Conservation (phyloP, 2,888 invertebrate genomes). For the Tethea ocularis region DNA sequence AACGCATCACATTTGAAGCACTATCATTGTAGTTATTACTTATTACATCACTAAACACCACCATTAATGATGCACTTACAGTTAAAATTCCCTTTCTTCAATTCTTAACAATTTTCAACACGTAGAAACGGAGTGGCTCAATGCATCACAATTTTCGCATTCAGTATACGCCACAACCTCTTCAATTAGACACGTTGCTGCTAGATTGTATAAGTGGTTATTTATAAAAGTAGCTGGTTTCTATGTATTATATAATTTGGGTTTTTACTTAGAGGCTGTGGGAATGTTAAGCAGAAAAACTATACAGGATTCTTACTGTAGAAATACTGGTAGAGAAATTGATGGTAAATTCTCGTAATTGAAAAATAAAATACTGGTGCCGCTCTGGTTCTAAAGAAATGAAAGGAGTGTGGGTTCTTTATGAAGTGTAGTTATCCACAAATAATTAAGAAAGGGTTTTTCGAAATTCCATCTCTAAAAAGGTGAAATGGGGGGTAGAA, state of each 20-base stretch:
- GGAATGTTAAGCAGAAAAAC: conserved; percentile 32
- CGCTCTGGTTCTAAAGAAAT: no score
- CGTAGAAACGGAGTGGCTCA: conserved; percentile 33
- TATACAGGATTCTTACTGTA: not conserved
- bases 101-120: conserved; percentile 28
- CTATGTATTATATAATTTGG: conserved; percentile 44
- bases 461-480: no score
- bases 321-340: not conserved
- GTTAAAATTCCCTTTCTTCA: conserved; percentile 9
- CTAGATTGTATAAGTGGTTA: conserved; percentile 48
- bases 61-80: not conserved
- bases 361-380: no score
- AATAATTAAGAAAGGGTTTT: no score
- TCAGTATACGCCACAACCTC: conserved; percentile 43
- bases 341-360: not conserved
- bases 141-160: conserved; percentile 46
- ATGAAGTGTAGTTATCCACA: no score
- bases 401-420: no score
- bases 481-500: no score
- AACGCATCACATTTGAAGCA: not conserved
- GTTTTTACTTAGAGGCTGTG: conserved; percentile 37
- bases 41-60: not conserved
- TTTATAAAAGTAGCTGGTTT: conserved; percentile 44
- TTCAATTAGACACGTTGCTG: conserved; percentile 53
- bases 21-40: not conserved